phyloP scores from a whole-genome alignment of 2,797 vertebrate species.

The Argya squamiceps region DNA sequence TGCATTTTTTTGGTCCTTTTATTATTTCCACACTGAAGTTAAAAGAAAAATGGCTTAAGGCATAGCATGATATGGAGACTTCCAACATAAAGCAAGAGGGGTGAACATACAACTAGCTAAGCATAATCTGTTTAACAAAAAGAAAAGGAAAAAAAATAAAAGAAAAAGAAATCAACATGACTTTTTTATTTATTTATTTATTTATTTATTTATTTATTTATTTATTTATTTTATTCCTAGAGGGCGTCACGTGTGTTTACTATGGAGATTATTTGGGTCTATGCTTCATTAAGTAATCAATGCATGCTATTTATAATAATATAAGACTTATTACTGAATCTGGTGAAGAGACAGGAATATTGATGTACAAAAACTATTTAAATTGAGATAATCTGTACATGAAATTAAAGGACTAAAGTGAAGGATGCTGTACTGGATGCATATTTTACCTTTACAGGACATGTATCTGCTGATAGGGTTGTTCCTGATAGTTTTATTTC shows the following conservation, averaged over 20 bases:
- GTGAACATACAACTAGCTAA: not conserved
- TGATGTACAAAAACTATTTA: not conserved
- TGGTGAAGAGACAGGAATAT: not conserved
- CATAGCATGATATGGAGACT: not conserved
- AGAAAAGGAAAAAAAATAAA: not conserved
- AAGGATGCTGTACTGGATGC: accelerated
- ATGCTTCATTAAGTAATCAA: not conserved
- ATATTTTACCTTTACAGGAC: not conserved
- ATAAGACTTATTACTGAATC: not conserved
- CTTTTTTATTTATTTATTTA: too few species aligned
- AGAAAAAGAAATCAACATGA: not conserved
- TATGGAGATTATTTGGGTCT: not conserved
- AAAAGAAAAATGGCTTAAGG: not conserved
- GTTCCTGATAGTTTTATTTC: not conserved
- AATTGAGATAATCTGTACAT: not conserved
- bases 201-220: not conserved
- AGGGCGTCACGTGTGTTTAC: not conserved
- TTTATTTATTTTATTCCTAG: not conserved
- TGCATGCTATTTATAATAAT: not conserved
- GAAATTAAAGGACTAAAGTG: not conserved
- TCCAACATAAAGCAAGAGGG: not conserved
- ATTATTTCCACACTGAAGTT: not conserved
- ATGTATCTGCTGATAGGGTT: not conserved
- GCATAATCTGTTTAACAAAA: not conserved
- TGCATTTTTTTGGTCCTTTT: not conserved